Conservation (phyloP, 2,888 invertebrate species). For the Colletes collaris region DNA sequence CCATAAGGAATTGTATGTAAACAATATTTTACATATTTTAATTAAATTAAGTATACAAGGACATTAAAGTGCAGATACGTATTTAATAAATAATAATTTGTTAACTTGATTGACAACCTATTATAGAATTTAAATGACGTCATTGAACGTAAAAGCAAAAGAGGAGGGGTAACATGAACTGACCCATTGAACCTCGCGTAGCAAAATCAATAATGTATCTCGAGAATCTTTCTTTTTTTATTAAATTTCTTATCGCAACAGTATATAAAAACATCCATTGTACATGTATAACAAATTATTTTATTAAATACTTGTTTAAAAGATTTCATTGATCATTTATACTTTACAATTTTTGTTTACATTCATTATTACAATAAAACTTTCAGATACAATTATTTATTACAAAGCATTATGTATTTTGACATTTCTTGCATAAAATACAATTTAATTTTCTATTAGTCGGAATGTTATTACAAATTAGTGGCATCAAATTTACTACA, state of each 20-base stretch:
- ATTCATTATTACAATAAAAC: slow-evolving; percentile 76
- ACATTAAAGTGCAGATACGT: too few species aligned
- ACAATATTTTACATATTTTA: too few species aligned
- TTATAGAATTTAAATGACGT: too few species aligned
- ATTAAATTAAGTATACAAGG: too few species aligned
- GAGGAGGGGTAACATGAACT: too few species aligned
- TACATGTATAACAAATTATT: slow-evolving; percentile 74
- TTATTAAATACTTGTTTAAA: slow-evolving; percentile 70
- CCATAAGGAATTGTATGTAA: too few species aligned
- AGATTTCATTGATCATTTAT: slow-evolving; percentile 66
- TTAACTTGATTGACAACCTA: too few species aligned
- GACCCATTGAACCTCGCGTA: too few species aligned
- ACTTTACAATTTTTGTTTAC: slow-evolving; percentile 67
- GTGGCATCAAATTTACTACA: slow-evolving; percentile 38
- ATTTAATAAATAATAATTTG: too few species aligned
- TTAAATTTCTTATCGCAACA: slow-evolving; percentile 55
- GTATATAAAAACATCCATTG: slow-evolving; percentile 71
- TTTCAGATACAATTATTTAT: slow-evolving; percentile 62
- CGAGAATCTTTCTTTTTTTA: too few species aligned
- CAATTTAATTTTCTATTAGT: slow-evolving; percentile 56
- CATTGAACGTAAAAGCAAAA: too few species aligned
- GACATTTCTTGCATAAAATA: slow-evolving; percentile 37
- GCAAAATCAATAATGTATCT: too few species aligned
- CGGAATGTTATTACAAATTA: slow-evolving; percentile 40
- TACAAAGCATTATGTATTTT: slow-evolving; percentile 50